Conservation (phyloP, 2,113 vertebrate species). For the Labeo rohita region DNA sequence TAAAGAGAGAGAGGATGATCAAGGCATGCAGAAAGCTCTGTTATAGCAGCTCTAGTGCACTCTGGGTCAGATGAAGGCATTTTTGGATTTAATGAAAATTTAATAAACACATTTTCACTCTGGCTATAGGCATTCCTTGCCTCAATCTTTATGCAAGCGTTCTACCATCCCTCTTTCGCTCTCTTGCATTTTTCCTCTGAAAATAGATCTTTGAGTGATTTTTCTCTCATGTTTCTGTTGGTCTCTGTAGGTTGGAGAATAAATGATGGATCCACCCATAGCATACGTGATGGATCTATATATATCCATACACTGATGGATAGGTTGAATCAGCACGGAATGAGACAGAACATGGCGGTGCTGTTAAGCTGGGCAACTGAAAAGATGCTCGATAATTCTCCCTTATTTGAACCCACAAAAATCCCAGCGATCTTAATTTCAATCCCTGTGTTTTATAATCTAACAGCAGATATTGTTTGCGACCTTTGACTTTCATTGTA, state of each 20-base stretch:
- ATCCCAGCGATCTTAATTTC: neutral
- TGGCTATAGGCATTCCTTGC: neutral
- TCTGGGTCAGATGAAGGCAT: constrained; percentile 17
- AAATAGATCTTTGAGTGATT: constrained; percentile 29
- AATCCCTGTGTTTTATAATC: neutral
- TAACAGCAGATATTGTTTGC: neutral
- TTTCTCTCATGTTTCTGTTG: constrained; percentile 12
- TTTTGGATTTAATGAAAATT: constrained; percentile 37
- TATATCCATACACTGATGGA: neutral
- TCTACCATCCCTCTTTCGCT: constrained; percentile 8
- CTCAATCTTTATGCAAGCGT: neutral
- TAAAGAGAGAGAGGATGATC: neutral
- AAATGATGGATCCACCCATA: constrained; percentile 16
- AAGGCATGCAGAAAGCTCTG: constrained; percentile 49
- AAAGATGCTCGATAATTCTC: constrained; percentile 23
- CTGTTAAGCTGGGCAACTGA: neutral
- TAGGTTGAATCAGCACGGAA: neutral
- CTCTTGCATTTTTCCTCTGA: neutral
- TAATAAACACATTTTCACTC: constrained; percentile 38
- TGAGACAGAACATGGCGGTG: neutral
- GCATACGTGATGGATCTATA: neutral
- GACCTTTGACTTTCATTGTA: neutral
- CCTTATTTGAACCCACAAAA: constrained; percentile 13
- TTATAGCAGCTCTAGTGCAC: constrained; percentile 4
- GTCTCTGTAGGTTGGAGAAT: constrained; percentile 2